Evolutionary conservation across 2,888 invertebrate species (phyloP), one percentile per base, ranked within the genome.

Genomic region (Gasteruption jaculator): DNA sequence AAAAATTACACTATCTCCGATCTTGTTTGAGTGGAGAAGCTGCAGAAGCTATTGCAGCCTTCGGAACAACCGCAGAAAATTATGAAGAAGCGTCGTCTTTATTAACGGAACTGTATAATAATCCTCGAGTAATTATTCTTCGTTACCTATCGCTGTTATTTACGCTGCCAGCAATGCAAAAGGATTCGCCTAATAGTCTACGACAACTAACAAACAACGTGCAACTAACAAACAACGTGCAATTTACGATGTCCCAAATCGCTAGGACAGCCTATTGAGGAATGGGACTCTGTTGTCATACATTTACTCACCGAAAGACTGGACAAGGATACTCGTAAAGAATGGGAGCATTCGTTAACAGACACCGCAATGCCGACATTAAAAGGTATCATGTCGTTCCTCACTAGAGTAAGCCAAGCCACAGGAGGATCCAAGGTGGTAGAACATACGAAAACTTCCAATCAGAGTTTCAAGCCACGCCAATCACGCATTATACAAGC

Each of bases 1-100:
- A 46, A 35, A 51, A 51, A 38, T 21, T 48, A 21, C 34, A 41
- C 12, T 44, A 38, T 18, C 30, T 47, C n/a, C 26, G 37, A 11
- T 21, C 37, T 3, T 33, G 30, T n/a, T 26, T 46, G n/a, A 39
- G 37, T 7, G 40, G 40, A 14, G 33, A 33, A 12, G 43, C 40
- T 18, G 19, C 37, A n/a, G 35, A 25, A 12, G 22, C 36, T 6
- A 40, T 40, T 16, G 19, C 38, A 8, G 34, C 43, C 5, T 27
- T 46, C 6, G 44, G 35, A 20, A 19, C 38, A 5, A 38, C 41
- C 10, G 35, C 32, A 7, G 35, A n/a, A 5, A 48, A 48, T 38
- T 48, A 43, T 18, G 10, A 8, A 1, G 29, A 20, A 5, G 48
- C 45, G 5, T 30, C 38, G 34, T 6, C 34, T 12, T 21, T 32